Conservation (phyloP, 2,113 vertebrate species). For the Ailuropoda melanoleuca region DNA sequence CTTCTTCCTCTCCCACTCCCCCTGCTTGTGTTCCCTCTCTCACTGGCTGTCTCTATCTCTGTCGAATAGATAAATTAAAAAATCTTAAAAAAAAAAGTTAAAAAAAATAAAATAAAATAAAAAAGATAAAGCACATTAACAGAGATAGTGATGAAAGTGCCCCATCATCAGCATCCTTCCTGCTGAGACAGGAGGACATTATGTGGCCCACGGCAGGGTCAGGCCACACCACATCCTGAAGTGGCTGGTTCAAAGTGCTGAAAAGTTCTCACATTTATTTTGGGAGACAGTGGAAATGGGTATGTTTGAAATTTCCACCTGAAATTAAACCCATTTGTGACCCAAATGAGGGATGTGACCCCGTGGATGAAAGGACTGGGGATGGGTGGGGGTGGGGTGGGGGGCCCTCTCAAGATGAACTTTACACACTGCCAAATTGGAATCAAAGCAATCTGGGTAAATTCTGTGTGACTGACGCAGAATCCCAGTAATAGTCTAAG, state of each 20-base stretch:
- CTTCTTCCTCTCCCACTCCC: no score
- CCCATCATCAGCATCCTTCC: neutral
- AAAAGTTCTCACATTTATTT: neutral
- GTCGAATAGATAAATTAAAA: no score
- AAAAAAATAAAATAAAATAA: no score
- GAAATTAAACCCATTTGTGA: slow-evolving; percentile 15
- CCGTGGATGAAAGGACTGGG: neutral
- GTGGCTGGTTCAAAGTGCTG: neutral
- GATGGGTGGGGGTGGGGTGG: neutral
- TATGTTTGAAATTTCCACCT: neutral
- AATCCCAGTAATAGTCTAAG: slow-evolving; percentile 28
- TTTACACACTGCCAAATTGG: slow-evolving; percentile 1
- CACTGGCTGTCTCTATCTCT: no score
- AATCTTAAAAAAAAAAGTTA: neutral
- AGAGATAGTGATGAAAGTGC: neutral
- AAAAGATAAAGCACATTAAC: neutral
- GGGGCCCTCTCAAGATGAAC: neutral
- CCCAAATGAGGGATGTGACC: neutral
- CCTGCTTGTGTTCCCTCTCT: no score
- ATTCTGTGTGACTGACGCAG: slow-evolving; percentile 37
- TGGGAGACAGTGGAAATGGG: neutral
- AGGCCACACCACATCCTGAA: neutral
- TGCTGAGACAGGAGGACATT: neutral
- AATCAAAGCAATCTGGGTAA: slow-evolving; percentile 58
- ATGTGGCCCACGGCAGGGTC: neutral